phyloP scores from a whole-genome alignment of 2,888 invertebrate species.

The Plemyria rubiginata region DNA sequence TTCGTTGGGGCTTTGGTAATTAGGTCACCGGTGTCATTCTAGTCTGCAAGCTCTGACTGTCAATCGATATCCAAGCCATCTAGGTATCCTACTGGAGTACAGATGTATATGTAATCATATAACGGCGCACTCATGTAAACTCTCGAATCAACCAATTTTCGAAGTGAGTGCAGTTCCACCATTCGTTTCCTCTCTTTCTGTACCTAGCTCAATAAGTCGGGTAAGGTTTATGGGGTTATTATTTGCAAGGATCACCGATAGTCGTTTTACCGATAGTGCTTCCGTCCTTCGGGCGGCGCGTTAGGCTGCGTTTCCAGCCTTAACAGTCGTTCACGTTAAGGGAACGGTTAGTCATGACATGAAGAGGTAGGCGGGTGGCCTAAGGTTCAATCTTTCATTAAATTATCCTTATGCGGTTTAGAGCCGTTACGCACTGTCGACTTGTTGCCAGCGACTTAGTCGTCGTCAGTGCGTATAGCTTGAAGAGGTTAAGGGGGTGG shows the following conservation, averaged over 20 bases:
- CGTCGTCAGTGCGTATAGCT: no score
- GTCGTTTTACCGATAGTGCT: background rate
- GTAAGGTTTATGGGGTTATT: background rate
- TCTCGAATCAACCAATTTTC: background rate
- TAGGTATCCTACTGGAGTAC: background rate
- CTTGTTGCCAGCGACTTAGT: no score
- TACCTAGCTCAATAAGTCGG: no score
- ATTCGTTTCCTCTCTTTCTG: no score
- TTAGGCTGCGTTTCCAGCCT: background rate
- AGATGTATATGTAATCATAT: background rate
- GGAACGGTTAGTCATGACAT: background rate
- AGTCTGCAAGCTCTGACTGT: constrained; percentile 8
- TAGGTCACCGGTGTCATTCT: constrained; percentile 1
- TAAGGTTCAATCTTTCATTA: no score
- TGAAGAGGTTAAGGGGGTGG: no score
- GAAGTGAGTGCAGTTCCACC: background rate
- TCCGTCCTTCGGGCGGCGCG: background rate
- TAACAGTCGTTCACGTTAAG: background rate
- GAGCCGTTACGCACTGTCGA: no score
- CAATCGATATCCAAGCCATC: constrained; percentile 13
- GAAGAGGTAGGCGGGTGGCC: background rate
- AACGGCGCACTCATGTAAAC: background rate
- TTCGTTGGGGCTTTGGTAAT: background rate
- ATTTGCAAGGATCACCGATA: background rate
- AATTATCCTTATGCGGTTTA: no score